These are phyloP conservation scores for Drosophila lacertosa DNA, from an alignment of 1,140 invertebrate species.

Conservation along the genomic window DNA sequence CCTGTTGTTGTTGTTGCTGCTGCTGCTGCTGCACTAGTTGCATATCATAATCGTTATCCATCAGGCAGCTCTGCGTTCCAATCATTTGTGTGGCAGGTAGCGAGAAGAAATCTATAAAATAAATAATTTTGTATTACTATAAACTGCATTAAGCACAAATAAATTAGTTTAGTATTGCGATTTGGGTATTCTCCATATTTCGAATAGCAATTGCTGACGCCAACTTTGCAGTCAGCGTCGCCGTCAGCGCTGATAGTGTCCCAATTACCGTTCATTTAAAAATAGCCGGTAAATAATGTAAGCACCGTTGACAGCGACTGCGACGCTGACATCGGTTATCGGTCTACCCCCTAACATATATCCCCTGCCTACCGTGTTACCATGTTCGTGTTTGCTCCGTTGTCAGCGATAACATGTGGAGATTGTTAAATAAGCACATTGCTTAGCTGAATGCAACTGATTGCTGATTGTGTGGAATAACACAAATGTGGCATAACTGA, in stretches of 20 bases:
- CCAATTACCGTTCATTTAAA: slow-evolving; percentile 53
- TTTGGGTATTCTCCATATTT: slow-evolving; percentile 31
- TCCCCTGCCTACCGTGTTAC: not conserved
- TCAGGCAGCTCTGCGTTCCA: slow-evolving; percentile 76
- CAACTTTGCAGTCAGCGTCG: slow-evolving; percentile 22
- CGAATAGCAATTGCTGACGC: slow-evolving; percentile 29
- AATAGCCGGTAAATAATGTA: slow-evolving; percentile 47
- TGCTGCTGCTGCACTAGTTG: slow-evolving; percentile 47
- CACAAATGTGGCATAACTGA: not conserved
- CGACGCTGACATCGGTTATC: slow-evolving; percentile 28
- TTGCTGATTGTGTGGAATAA: slow-evolving; percentile 4
- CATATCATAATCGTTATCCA: slow-evolving; percentile 67
- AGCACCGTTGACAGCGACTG: slow-evolving; percentile 11
- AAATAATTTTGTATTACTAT: too few relatives aligned
- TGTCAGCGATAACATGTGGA: slow-evolving; percentile 45
- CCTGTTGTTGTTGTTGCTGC: slow-evolving; percentile 44
- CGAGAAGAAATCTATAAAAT: slow-evolving; percentile 75
- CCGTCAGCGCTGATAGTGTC: slow-evolving; percentile 38
- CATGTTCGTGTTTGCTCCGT: slow-evolving; percentile 17
- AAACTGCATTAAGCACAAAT: slow-evolving; percentile 17
- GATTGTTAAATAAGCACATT: slow-evolving; percentile 12
- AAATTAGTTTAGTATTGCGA: slow-evolving; percentile 18
- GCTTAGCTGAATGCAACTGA: slow-evolving; percentile 15
- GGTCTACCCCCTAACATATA: not conserved
- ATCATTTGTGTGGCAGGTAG: slow-evolving; percentile 76